Base-by-base conservation (phyloP, 2,888 invertebrate genomes). In the Archaeoteleia sp. region DNA sequence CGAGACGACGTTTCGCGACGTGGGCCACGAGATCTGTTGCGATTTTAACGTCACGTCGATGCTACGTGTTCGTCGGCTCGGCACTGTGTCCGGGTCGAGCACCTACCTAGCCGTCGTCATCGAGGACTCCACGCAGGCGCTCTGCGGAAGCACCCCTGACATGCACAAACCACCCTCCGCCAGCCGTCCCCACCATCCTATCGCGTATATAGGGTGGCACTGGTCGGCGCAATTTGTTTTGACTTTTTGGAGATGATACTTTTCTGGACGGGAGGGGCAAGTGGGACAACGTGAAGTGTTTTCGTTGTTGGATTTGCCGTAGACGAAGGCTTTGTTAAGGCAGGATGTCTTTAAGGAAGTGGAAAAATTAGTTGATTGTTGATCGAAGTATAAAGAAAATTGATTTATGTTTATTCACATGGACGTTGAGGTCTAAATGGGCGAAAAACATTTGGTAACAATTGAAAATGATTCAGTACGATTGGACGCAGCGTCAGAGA, bases 121-220 rank as follows among this genome's bases (percentile, higher is more conserved):
- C 78, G 82, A 71, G 81, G 79, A 78, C 80, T 82, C 78, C 80
- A 81, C 84, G 84, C 84, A 85, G 74, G 84, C 84, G 84, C 83
- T 66, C 49, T 48, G 39, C 30, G 20, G 20, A 67, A 67, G 65
- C 67, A 73, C 77, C 74, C 77, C 74, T 73, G 72, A 71, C 68
- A 62, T 66, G 65, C 68, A 67, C 62, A 35, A 63, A 62, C 49
- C 57, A 69, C 67, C 60, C 67, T 42, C 60, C 30, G 49, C 35
- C 57, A 53, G 63, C 39, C 10, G n/a, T 60, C 58, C 51, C 55
- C 55, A 55, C 54, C 34, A 55, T 15, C 32, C 1, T 13, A 17
- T 27, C 17, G 12, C 25, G 2, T 58, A 46, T 51, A 67, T 45
- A 62, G 68, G 48, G 67, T 62, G 57, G 55, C 53, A 62, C 35